phyloP scores from a whole-genome alignment of 1,140 invertebrate genomes.

The Oryzaephilus surinamensis region DNA sequence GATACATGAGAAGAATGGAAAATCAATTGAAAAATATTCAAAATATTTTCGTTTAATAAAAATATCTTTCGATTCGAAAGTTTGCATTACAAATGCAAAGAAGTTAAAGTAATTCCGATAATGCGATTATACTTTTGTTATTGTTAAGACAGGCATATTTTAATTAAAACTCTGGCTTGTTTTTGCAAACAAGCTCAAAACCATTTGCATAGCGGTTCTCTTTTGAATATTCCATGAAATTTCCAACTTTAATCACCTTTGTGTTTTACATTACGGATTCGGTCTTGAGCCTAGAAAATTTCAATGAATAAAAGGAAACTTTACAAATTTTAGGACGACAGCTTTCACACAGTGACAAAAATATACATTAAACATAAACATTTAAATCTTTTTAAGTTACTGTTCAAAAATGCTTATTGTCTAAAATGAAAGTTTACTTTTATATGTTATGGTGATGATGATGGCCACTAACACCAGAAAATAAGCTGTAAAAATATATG shows the following conservation, averaged over 20 bases:
- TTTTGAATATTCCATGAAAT: constrained; percentile 19
- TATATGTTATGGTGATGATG: background rate
- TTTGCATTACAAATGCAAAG: constrained; percentile 10
- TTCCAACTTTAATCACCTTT: constrained; percentile 12
- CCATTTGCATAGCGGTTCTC: constrained; percentile 14
- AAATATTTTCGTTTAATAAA: constrained; percentile 10
- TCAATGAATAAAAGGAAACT: constrained; percentile 4
- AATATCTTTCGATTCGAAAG: constrained; percentile 5
- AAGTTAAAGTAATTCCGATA: constrained; percentile 13
- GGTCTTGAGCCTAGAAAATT: constrained; percentile 4
- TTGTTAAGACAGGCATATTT: constrained; percentile 13
- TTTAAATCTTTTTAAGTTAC: background rate
- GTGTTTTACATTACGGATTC: constrained; percentile 14
- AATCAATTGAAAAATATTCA: constrained; percentile 10
- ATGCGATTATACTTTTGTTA: constrained; percentile 17
- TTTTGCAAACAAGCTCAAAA: constrained; percentile 14
- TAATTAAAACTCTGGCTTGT: constrained; percentile 15
- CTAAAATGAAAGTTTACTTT: background rate
- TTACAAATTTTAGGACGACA: background rate
- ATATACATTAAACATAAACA: background rate
- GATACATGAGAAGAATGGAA: no score
- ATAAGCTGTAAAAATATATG: no score
- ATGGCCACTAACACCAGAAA: background rate
- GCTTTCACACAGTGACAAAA: background rate
- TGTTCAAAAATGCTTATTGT: background rate